Conservation (phyloP, 2,888 invertebrate species). For the Palloptera scutellata region DNA sequence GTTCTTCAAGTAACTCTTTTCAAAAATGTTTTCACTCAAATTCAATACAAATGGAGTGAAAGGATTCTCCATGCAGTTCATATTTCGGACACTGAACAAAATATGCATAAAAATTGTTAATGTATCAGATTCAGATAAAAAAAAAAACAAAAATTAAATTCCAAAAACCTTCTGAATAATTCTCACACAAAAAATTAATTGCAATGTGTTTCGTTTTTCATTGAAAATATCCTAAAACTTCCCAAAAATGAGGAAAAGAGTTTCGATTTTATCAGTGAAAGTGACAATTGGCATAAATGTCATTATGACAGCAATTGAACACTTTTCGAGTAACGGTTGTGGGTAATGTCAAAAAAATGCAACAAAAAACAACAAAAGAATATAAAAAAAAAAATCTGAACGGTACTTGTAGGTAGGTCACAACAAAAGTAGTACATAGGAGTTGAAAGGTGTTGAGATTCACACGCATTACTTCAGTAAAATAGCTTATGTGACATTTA, state of each 20-base stretch:
- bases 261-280: constrained; percentile 30
- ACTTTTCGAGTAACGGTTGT: constrained; percentile 31
- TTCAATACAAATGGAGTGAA: constrained; percentile 38
- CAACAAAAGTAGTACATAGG: not conserved
- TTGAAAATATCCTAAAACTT: constrained; percentile 18
- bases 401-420: constrained; percentile 18
- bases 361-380: not conserved
- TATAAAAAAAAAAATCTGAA: constrained; percentile 1
- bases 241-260: constrained; percentile 34
- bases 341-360: not conserved
- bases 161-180: constrained; percentile 23
- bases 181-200: constrained; percentile 29
- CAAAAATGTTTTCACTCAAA: constrained; percentile 11
- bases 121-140: constrained; percentile 24
- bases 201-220: constrained; percentile 17
- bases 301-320: constrained; percentile 22
- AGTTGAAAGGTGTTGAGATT: constrained; percentile 15
- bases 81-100: constrained; percentile 43
- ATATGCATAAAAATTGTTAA: constrained; percentile 35
- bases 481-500: constrained; percentile 28
- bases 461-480: not conserved
- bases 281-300: constrained; percentile 20
- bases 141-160: constrained; percentile 21
- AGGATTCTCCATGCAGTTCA: constrained; percentile 45
- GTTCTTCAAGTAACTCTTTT: constrained; percentile 13